These are phyloP conservation scores for Acrobasis suavella DNA, from an alignment of 2,888 invertebrate genomes.

Conservation along the genomic window DNA sequence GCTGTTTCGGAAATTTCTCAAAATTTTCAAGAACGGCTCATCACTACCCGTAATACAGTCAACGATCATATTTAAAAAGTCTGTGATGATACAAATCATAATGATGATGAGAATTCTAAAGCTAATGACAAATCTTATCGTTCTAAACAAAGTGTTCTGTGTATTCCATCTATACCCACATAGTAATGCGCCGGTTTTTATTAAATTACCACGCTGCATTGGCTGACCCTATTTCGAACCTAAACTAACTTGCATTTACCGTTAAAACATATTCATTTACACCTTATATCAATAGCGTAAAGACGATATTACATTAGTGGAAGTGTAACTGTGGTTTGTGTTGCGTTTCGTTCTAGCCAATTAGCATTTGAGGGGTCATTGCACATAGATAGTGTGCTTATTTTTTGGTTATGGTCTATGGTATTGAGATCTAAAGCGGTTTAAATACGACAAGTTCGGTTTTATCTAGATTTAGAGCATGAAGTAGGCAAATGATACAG, in stretches of 20 bases:
- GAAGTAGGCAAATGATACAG: too few relatives aligned
- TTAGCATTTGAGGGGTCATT: slow-evolving; percentile 32
- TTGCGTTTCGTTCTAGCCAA: slow-evolving; percentile 32
- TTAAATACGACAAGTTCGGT: background rate
- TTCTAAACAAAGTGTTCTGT: slow-evolving; percentile 2
- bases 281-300: slow-evolving; percentile 19
- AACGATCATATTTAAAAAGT: too few relatives aligned
- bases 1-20: too few relatives aligned
- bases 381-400: slow-evolving; percentile 29
- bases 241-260: slow-evolving; percentile 15
- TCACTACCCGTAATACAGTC: too few relatives aligned
- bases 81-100: too few relatives aligned
- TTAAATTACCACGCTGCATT: slow-evolving; percentile 61
- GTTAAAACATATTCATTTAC: background rate
- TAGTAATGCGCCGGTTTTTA: slow-evolving; percentile 43
- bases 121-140: slow-evolving; percentile 5
- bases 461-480: background rate
- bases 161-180: background rate
- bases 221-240: slow-evolving; percentile 48
- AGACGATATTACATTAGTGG: slow-evolving; percentile 15
- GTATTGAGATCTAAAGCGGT: background rate
- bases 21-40: too few relatives aligned
- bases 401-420: slow-evolving; percentile 29
- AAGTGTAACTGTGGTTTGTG: slow-evolving; percentile 22
- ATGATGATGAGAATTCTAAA: background rate